Conservation (phyloP, 2,888 invertebrate genomes). For the Ecdyonurus torrentis region DNA sequence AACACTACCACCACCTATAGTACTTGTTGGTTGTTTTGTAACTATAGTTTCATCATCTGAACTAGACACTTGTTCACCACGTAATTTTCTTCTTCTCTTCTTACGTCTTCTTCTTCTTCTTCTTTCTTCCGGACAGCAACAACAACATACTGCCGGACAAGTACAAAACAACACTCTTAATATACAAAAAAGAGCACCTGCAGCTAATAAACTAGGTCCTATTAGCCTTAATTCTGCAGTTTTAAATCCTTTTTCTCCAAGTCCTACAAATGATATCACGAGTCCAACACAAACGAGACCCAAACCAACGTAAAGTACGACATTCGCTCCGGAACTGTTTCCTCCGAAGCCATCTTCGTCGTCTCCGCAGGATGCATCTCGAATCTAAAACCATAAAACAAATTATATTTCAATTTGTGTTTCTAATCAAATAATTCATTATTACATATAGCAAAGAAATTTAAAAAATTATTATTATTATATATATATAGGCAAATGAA, state of each 20-base stretch:
- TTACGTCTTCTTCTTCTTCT: background rate
- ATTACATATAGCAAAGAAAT: too few relatives aligned
- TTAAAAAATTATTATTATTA: too few relatives aligned
- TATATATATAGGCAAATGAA: too few relatives aligned
- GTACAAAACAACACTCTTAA: background rate
- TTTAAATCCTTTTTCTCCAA: slow-evolving; percentile 53
- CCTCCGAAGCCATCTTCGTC: slow-evolving; percentile 37
- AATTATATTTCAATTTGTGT: background rate
- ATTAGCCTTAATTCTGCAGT: slow-evolving; percentile 71
- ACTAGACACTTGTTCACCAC: background rate
- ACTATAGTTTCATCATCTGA: background rate
- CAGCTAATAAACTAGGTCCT: slow-evolving; percentile 58
- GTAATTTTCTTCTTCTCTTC: background rate
- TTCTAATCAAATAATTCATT: too few relatives aligned
- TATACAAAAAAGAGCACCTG: slow-evolving; percentile 6
- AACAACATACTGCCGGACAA: background rate
- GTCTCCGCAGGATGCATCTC: slow-evolving; percentile 67
- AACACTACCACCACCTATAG: background rate
- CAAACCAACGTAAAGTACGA: slow-evolving; percentile 70
- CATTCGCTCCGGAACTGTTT: slow-evolving; percentile 36
- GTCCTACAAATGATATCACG: slow-evolving; percentile 77
- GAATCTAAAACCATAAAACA: slow-evolving; percentile 42
- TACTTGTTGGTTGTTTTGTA: background rate
- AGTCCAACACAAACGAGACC: slow-evolving; percentile 68
- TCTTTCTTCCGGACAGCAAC: background rate